phyloP scores from a whole-genome alignment of 1,140 invertebrate genomes.

The Rhyacophila brunnea region DNA sequence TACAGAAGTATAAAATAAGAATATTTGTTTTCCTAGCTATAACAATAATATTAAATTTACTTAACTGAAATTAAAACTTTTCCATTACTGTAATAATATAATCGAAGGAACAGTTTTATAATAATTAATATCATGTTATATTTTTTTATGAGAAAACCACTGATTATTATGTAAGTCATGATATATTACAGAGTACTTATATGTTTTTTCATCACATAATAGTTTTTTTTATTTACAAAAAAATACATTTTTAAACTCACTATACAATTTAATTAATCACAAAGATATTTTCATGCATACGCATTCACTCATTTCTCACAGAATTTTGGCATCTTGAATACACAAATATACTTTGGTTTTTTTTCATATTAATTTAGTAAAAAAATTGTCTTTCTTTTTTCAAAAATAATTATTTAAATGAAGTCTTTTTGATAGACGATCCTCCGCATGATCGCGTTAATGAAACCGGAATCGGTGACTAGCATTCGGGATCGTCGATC shows the following conservation, averaged over 20 bases:
- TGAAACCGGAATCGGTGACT: slow-evolving; percentile 31
- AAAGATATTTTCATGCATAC: slow-evolving; percentile 29
- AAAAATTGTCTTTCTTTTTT: slow-evolving; percentile 31
- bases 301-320: slow-evolving; percentile 34
- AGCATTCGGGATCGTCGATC: slow-evolving; percentile 24
- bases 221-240: slow-evolving; percentile 34
- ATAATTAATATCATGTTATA: background rate
- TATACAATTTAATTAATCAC: slow-evolving; percentile 35
- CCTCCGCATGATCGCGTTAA: slow-evolving; percentile 20
- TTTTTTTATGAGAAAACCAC: slow-evolving; percentile 34
- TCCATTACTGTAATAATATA: too few relatives aligned
- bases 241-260: slow-evolving; percentile 33
- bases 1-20: too few relatives aligned
- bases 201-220: slow-evolving; percentile 29
- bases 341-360: slow-evolving; percentile 37
- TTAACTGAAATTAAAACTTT: too few relatives aligned
- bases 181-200: slow-evolving; percentile 4
- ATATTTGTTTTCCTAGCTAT: too few relatives aligned
- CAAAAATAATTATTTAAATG: slow-evolving; percentile 36
- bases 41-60: too few relatives aligned
- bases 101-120: too few relatives aligned
- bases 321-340: slow-evolving; percentile 37
- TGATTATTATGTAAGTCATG: slow-evolving; percentile 17
- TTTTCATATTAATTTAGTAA: slow-evolving; percentile 27
- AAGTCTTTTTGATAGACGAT: slow-evolving; percentile 34